A percentile compares a stretch with the other conserved stretches of the same genome.
Evolutionary conservation across 1,140 invertebrate genomes (phyloP).

Genomic region (Ceratitis capitata): DNA sequence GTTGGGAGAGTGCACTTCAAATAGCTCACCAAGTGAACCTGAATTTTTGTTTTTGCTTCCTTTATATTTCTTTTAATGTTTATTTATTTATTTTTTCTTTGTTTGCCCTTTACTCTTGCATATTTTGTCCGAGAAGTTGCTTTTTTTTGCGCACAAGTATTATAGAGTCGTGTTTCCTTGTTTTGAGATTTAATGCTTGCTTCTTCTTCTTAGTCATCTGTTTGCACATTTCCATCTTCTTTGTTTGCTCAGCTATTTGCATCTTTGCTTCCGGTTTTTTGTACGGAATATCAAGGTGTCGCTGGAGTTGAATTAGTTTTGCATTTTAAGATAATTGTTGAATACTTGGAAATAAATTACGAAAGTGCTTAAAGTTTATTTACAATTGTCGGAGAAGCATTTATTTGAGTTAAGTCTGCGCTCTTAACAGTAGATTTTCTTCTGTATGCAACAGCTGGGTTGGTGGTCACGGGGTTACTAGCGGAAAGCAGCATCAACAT

Average conservation of each 20-base stretch:
- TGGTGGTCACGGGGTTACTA: no score
- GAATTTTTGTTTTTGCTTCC: background rate
- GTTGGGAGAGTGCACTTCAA: background rate
- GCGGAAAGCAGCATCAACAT: no score
- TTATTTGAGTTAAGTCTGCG: no score
- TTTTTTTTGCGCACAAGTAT: no score
- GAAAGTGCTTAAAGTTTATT: no score
- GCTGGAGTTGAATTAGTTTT: background rate
- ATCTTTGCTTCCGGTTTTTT: background rate
- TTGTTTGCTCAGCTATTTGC: background rate
- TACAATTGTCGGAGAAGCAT: no score
- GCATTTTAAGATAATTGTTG: background rate
- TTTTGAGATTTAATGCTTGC: no score
- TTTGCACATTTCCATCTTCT: background rate
- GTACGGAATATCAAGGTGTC: background rate
- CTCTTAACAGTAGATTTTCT: no score
- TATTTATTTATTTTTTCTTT: background rate
- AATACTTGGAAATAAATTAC: background rate
- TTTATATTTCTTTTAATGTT: background rate
- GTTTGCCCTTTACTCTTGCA: background rate
- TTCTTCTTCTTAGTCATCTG: background rate
- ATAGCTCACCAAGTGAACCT: background rate
- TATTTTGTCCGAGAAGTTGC: background rate
- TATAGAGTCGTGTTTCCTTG: no score
- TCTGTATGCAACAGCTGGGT: no score